phyloP scores from a whole-genome alignment of 2,113 vertebrate species.

The Channa maculata region DNA sequence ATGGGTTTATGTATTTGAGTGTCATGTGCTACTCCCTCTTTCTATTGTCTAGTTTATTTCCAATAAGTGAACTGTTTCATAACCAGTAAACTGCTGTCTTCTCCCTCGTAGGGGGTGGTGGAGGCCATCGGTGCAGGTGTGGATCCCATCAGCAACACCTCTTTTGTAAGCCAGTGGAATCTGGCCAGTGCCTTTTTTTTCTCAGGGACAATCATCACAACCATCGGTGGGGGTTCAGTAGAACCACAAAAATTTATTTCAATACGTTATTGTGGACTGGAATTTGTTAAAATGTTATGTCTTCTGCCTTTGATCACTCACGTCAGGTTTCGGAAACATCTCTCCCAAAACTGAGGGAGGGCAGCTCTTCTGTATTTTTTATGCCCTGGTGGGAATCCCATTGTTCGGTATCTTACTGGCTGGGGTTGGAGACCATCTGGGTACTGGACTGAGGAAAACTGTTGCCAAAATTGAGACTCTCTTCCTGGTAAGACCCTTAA shows the following conservation, averaged over 20 bases:
- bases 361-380: conserved; percentile 91
- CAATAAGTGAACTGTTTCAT: not conserved
- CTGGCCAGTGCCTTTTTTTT: conserved; percentile 92
- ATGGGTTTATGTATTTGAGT: not conserved
- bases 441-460: conserved; percentile 87
- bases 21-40: not conserved
- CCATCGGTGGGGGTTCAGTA: conserved; percentile 79
- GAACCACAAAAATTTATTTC: not conserved
- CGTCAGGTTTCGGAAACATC: conserved; percentile 90
- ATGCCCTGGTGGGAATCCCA: conserved; percentile 91
- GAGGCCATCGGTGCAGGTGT: conserved; percentile 85
- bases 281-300: conserved; percentile 14
- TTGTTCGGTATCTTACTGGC: conserved; percentile 91
- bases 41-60: not conserved
- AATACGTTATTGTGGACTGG: not conserved
- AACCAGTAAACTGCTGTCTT: conserved; percentile 1
- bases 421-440: conserved; percentile 91
- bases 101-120: conserved; percentile 81
- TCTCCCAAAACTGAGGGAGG: conserved; percentile 89
- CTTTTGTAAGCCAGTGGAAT: conserved; percentile 86
- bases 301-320: not conserved
- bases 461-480: conserved; percentile 89
- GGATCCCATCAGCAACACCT: conserved; percentile 79
- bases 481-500: conserved; percentile 83
- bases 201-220: conserved; percentile 93